Conservation (phyloP, 2,888 invertebrate genomes). For the Prenolepis imparis region DNA sequence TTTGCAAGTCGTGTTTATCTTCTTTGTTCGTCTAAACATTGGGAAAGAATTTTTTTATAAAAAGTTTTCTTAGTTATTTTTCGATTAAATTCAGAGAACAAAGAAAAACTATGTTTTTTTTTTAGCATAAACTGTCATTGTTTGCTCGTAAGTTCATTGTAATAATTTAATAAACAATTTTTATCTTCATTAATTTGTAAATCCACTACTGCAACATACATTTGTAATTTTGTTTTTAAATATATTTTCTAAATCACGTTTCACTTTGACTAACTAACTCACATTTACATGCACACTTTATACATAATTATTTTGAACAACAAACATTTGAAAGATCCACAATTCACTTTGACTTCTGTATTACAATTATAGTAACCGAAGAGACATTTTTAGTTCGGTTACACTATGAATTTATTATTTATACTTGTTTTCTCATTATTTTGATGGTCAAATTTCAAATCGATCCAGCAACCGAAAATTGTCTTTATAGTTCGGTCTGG, state of each 20-base stretch:
- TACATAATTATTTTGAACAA: not conserved
- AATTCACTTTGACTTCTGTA: slow-evolving; percentile 1
- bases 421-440: slow-evolving; percentile 38
- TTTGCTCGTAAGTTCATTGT: not conserved
- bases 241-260: not conserved
- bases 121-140: not conserved
- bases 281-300: not conserved
- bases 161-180: not conserved
- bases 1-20: not conserved
- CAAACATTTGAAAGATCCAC: not conserved
- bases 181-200: not conserved
- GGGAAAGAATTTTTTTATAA: not conserved
- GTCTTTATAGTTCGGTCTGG: slow-evolving; percentile 72
- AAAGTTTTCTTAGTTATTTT: not conserved
- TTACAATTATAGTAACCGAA: slow-evolving; percentile 66
- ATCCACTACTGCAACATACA: not conserved
- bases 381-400: slow-evolving; percentile 71
- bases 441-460: slow-evolving; percentile 42
- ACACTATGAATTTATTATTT: slow-evolving; percentile 55
- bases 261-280: not conserved
- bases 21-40: not conserved
- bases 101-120: not conserved
- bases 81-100: not conserved
- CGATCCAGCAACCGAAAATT: slow-evolving; percentile 74
- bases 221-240: not conserved